phyloP scores from a whole-genome alignment of 1,140 invertebrate genomes.

The Drosophila albomicans region DNA sequence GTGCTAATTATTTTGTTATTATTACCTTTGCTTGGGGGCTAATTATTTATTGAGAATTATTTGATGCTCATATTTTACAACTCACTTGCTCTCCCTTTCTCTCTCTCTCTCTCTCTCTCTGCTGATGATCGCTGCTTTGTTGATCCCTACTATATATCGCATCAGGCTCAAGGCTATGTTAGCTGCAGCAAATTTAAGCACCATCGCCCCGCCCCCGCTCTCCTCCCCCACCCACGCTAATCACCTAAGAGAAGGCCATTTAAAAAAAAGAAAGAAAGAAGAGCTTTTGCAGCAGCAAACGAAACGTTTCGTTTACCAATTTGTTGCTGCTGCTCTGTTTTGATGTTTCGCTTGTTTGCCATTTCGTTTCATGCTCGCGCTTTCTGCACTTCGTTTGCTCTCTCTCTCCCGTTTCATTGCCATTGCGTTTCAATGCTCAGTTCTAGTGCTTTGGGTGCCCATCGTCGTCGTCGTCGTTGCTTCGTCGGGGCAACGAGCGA shows the following conservation, averaged over 20 bases:
- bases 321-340: slow-evolving; percentile 39
- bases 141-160: slow-evolving; percentile 21
- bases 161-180: slow-evolving; percentile 23
- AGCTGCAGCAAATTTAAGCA: slow-evolving; percentile 7
- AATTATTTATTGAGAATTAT: slow-evolving; percentile 30
- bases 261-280: neutral
- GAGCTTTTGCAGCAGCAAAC: slow-evolving; percentile 11
- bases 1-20: slow-evolving; percentile 30
- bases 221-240: no score
- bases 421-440: neutral
- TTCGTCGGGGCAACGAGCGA: neutral
- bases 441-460: neutral
- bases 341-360: slow-evolving; percentile 34
- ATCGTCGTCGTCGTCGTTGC: neutral
- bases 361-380: slow-evolving; percentile 27
- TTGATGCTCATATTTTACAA: slow-evolving; percentile 11
- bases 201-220: no score
- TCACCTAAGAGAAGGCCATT: neutral
- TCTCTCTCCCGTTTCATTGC: neutral
- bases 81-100: neutral
- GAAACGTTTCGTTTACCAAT: slow-evolving; percentile 25
- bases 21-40: neutral
- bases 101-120: neutral
- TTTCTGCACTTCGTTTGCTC: slow-evolving; percentile 4
- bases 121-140: slow-evolving; percentile 14